Evolutionary conservation across 2,888 invertebrate species (phyloP).

Genomic region (Ennomos erosarius): DNA sequence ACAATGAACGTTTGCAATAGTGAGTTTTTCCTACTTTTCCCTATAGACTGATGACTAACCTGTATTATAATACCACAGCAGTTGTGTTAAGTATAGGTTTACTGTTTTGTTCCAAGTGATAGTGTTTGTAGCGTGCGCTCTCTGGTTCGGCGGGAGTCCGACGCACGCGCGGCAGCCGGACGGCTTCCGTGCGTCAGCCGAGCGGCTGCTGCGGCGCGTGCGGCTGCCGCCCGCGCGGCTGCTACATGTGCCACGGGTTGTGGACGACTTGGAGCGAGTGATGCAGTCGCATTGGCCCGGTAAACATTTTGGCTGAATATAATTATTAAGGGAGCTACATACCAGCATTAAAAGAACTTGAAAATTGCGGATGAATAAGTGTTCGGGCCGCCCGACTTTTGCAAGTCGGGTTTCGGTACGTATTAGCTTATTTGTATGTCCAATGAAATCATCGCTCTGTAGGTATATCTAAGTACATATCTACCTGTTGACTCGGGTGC

Average conservation of each 20-base stretch:
- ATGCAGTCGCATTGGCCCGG: constrained; percentile 18
- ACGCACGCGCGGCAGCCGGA: neutral
- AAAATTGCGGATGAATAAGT: no score
- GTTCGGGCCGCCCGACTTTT: no score
- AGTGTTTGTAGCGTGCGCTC: neutral
- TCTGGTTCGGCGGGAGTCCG: neutral
- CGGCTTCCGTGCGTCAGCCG: neutral
- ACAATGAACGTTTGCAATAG: neutral
- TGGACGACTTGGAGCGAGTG: constrained; percentile 17
- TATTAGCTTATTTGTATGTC: no score
- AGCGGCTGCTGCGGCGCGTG: constrained; percentile 5
- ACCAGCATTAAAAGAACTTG: no score
- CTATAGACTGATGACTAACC: no score
- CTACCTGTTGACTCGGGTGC: no score
- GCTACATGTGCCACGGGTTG: neutral
- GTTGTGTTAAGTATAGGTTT: no score
- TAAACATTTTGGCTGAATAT: neutral
- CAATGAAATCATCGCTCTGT: no score
- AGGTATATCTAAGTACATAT: no score
- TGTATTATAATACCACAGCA: no score
- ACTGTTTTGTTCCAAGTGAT: neutral
- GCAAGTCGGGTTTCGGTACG: no score
- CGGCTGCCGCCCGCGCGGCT: constrained; percentile 9
- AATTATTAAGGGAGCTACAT: neutral
- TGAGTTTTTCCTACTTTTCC: neutral